These are phyloP conservation scores for Furnarius figulus DNA, from an alignment of 2,113 vertebrate genomes.

Conservation along the genomic window DNA sequence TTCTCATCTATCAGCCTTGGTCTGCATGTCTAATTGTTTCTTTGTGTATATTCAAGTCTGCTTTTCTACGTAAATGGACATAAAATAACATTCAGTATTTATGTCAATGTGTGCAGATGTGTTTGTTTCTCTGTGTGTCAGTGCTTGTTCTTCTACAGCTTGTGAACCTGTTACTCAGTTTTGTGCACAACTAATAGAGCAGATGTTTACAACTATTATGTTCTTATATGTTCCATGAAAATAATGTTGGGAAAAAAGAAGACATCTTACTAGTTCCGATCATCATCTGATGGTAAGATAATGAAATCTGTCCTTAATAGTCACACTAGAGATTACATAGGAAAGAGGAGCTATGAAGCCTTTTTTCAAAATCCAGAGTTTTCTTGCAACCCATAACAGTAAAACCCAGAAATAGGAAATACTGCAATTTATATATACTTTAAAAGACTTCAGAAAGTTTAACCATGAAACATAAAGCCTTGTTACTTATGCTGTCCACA, in stretches of 20 bases:
- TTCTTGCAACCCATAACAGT: not conserved
- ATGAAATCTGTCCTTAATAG: not conserved
- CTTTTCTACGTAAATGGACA: not conserved
- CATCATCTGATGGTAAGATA: not conserved
- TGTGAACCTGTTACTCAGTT: not conserved
- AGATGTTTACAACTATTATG: not conserved
- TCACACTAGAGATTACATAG: not conserved
- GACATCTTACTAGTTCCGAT: not conserved
- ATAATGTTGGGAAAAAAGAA: not conserved
- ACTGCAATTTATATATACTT: not conserved
- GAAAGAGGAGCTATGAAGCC: not conserved
- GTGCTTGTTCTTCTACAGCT: not conserved
- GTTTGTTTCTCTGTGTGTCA: not conserved
- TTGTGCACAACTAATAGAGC: not conserved
- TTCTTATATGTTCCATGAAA: not conserved
- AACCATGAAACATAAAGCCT: not conserved
- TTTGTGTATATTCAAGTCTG: not conserved
- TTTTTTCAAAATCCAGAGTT: not conserved
- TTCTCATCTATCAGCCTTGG: not conserved
- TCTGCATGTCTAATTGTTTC: not conserved
- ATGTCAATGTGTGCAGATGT: accelerated
- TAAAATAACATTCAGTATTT: not conserved
- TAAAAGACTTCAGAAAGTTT: not conserved
- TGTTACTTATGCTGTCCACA: not conserved
- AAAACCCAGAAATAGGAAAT: not conserved